These are phyloP conservation scores for Meteorus cinctellus DNA, from an alignment of 2,888 invertebrate genomes.

Conservation along the genomic window DNA sequence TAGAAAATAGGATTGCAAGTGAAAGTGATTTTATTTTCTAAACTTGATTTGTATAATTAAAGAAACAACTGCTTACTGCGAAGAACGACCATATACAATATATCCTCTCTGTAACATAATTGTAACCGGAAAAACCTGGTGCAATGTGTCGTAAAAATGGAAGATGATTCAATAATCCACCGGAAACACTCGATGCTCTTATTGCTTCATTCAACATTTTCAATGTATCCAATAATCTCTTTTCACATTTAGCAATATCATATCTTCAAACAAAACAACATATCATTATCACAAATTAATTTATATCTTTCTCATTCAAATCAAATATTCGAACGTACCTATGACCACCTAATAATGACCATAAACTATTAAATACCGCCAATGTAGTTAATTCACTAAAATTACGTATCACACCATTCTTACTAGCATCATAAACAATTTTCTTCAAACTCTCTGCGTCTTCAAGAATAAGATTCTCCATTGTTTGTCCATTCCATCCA, in stretches of 20 bases:
- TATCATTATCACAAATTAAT: constrained; percentile 11
- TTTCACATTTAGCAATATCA: constrained; percentile 75
- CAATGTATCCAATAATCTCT: constrained; percentile 76
- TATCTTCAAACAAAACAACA: constrained; percentile 67
- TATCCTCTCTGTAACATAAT: constrained; percentile 74
- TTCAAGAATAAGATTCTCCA: constrained; percentile 79
- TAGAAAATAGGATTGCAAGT: constrained; percentile 14
- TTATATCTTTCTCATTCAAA: constrained; percentile 4
- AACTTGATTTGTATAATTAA: neutral
- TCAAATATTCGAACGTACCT: constrained; percentile 65
- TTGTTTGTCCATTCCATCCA: constrained; percentile 78
- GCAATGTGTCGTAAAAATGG: constrained; percentile 80
- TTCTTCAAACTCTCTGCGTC: constrained; percentile 77
- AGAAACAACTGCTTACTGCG: constrained; percentile 64
- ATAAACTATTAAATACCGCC: constrained; percentile 79
- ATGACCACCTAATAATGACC: constrained; percentile 81
- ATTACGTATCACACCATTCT: constrained; percentile 71
- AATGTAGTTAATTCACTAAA: constrained; percentile 73
- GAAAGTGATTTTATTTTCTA: constrained; percentile 26
- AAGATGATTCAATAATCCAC: constrained; percentile 80
- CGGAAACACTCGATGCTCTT: constrained; percentile 78
- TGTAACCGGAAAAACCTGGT: constrained; percentile 79
- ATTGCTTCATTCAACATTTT: constrained; percentile 78
- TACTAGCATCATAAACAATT: constrained; percentile 70
- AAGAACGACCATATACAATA: constrained; percentile 76